These are phyloP conservation scores for Caenorhabditis sp. DNA, from an alignment of 2,888 invertebrate species.

Conservation along the genomic window DNA sequence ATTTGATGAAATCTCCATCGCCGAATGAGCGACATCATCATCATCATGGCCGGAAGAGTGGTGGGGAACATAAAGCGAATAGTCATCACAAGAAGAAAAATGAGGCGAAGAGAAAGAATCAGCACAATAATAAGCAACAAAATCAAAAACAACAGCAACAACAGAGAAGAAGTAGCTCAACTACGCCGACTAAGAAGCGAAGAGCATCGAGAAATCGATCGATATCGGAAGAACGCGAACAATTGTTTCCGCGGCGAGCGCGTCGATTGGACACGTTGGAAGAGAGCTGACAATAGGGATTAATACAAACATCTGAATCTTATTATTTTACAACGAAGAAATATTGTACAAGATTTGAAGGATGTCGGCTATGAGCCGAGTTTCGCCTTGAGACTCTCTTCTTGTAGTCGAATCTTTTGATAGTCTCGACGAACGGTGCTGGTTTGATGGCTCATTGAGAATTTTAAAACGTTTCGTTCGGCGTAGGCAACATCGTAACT, in stretches of 20 bases:
- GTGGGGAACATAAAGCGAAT: neutral
- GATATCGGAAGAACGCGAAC: constrained; percentile 35
- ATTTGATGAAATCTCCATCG: constrained; percentile 19
- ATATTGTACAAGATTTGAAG: neutral
- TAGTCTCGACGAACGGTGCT: constrained; percentile 25
- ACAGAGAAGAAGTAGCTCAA: constrained; percentile 25
- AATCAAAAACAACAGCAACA: constrained; percentile 15
- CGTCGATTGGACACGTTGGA: constrained; percentile 36
- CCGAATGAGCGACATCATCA: constrained; percentile 9
- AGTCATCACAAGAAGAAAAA: constrained; percentile 19
- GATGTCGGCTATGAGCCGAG: neutral
- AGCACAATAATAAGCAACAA: constrained; percentile 2
- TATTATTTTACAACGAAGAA: neutral
- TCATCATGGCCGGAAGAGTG: constrained; percentile 3
- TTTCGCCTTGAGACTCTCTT: constrained; percentile 29
- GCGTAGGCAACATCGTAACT: constrained; percentile 25
- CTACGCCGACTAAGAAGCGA: constrained; percentile 18
- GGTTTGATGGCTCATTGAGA: constrained; percentile 12
- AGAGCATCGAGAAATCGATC: constrained; percentile 24
- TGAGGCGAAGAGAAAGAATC: neutral
- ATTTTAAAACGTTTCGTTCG: constrained; percentile 22
- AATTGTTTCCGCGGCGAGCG: constrained; percentile 25
- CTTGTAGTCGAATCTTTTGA: constrained; percentile 26
- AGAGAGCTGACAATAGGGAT: neutral
- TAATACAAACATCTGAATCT: no score